phyloP scores from a whole-genome alignment of 2,113 vertebrate species.

The Rhea pennata region DNA sequence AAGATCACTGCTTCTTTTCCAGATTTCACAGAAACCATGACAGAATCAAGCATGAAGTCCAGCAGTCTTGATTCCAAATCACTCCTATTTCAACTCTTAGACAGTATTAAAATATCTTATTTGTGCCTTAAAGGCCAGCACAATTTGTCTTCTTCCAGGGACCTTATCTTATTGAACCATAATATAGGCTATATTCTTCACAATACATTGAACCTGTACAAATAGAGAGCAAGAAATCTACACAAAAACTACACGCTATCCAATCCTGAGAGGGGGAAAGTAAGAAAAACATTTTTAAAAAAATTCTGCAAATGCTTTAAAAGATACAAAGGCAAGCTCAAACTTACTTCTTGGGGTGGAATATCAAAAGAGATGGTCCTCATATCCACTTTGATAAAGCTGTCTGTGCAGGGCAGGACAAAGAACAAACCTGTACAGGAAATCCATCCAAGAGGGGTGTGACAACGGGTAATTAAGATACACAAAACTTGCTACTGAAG shows the following conservation, averaged over 20 bases:
- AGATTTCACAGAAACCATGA: neutral
- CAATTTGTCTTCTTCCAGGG: neutral
- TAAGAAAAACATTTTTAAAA: neutral
- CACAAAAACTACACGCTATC: neutral
- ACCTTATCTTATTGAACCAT: neutral
- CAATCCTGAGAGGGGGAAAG: neutral
- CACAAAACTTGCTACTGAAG: neutral
- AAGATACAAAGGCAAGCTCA: neutral
- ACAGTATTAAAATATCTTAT: neutral
- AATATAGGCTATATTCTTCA: neutral
- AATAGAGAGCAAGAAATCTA: neutral
- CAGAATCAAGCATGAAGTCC: neutral
- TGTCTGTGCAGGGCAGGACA: conserved; percentile 94
- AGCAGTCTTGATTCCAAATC: neutral
- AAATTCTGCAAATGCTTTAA: neutral
- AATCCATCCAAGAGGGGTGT: neutral
- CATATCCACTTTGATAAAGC: conserved; percentile 97
- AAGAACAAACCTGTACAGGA: conserved; percentile 90
- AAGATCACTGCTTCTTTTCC: neutral
- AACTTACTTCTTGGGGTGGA: conserved; percentile 92
- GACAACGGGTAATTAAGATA: neutral
- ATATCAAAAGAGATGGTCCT: conserved; percentile 96
- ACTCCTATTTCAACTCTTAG: neutral
- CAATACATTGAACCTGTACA: neutral
- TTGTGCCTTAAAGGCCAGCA: neutral